phyloP scores from a whole-genome alignment of 2,888 invertebrate species.

The Monochamus alternatus region DNA sequence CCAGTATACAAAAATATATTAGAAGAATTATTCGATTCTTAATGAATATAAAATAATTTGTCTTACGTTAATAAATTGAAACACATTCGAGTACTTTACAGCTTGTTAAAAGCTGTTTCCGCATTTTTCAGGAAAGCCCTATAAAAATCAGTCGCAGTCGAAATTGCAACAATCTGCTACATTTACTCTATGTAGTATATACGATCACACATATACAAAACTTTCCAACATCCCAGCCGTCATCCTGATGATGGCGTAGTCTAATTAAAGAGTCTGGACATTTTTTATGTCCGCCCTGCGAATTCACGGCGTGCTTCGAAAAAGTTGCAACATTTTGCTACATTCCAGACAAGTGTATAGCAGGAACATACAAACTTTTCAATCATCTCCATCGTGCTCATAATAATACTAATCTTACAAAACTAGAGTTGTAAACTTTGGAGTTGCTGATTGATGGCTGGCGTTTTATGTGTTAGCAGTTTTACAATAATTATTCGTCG shows the following conservation, averaged over 20 bases:
- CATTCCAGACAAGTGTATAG: background rate
- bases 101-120: background rate
- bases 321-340: constrained; percentile 5
- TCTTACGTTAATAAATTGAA: background rate
- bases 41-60: background rate
- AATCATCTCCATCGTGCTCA: background rate
- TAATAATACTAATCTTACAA: background rate
- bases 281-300: background rate
- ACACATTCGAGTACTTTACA: background rate
- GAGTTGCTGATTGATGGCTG: background rate
- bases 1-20: too few relatives aligned
- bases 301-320: background rate
- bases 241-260: too few relatives aligned
- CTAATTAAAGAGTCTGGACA: background rate
- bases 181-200: background rate
- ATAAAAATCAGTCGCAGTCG: background rate
- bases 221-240: too few relatives aligned
- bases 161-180: background rate
- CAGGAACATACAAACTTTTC: constrained; percentile 7
- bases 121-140: background rate
- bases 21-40: too few relatives aligned
- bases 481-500: constrained; percentile 1
- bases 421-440: background rate
- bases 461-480: constrained; percentile 2
- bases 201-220: background rate